Conservation (phyloP, 2,888 invertebrate genomes). For the Apamea anceps region DNA sequence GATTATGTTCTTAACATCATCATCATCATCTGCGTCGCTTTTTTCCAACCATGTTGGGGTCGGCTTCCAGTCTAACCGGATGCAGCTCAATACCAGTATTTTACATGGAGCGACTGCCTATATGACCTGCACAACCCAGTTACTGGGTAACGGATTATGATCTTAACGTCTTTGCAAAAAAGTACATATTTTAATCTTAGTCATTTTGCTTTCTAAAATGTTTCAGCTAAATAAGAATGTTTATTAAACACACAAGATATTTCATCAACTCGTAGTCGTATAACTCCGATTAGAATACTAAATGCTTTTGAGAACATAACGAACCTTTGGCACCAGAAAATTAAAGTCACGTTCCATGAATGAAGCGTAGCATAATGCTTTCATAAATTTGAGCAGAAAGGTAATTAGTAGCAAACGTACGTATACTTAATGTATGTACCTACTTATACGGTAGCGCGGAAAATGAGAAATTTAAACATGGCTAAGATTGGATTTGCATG, state of each 20-base stretch:
- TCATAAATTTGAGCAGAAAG: constrained; percentile 6
- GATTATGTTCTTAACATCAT: neutral
- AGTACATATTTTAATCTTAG: no score
- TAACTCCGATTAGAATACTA: neutral
- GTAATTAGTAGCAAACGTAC: neutral
- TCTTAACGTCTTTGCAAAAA: neutral
- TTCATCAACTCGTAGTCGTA: neutral
- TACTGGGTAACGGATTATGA: neutral
- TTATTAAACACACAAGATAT: neutral
- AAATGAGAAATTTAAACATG: neutral
- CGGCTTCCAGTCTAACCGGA: neutral
- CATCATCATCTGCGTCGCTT: neutral
- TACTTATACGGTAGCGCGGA: neutral
- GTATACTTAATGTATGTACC: neutral
- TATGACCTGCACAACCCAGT: neutral
- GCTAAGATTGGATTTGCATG: neutral
- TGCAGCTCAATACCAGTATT: no score
- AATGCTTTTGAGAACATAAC: neutral
- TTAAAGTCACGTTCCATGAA: constrained; percentile 14
- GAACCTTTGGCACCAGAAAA: neutral
- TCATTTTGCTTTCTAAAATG: neutral
- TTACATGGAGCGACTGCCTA: neutral
- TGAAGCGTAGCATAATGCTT: constrained; percentile 2
- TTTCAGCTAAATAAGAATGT: neutral
- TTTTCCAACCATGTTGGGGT: neutral